Percentiles rank a stretch among this genome's conserved stretches.
phyloP scores from a whole-genome alignment of 1,140 invertebrate genomes.

The Pollicipes pollicipes region DNA sequence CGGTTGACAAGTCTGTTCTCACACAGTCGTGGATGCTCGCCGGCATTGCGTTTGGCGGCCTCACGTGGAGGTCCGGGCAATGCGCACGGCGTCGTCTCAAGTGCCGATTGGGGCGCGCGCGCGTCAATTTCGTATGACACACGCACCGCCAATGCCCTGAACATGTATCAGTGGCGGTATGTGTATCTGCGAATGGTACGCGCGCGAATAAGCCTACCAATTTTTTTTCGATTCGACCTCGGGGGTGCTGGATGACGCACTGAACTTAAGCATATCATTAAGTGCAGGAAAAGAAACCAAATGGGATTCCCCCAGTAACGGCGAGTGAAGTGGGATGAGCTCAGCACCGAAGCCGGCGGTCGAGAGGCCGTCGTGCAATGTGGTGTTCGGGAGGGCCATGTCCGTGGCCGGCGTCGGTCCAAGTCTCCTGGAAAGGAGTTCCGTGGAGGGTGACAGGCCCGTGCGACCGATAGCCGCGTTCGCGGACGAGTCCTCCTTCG shows the following conservation, averaged over 20 bases:
- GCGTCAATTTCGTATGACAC: no score
- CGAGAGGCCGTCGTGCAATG: conserved; percentile 35
- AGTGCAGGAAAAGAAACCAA: conserved; percentile 86
- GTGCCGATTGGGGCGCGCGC: no score
- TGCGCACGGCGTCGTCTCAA: no score
- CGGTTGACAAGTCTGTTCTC: conserved; percentile 6
- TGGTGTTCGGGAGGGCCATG: conserved; percentile 44
- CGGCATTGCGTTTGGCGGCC: no score
- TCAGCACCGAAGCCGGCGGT: conserved; percentile 41
- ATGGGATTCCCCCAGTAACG: conserved; percentile 68
- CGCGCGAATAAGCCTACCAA: no score
- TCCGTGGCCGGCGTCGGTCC: conserved; percentile 23
- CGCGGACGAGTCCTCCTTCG: conserved; percentile 39
- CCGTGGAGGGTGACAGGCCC: conserved; percentile 53
- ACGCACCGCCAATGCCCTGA: no score
- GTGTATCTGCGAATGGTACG: no score
- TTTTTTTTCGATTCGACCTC: conserved; percentile 34
- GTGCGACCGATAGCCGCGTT: conserved; percentile 34
- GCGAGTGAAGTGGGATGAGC: conserved; percentile 65
- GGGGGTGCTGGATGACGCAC: conserved; percentile 52
- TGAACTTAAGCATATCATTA: conserved; percentile 76
- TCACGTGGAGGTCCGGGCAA: no score
- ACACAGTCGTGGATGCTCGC: neutral
- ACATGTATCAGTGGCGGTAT: no score
- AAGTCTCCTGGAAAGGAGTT: conserved; percentile 49